Conservation (phyloP, 1,140 invertebrate genomes). For the Batillaria attramentaria region DNA sequence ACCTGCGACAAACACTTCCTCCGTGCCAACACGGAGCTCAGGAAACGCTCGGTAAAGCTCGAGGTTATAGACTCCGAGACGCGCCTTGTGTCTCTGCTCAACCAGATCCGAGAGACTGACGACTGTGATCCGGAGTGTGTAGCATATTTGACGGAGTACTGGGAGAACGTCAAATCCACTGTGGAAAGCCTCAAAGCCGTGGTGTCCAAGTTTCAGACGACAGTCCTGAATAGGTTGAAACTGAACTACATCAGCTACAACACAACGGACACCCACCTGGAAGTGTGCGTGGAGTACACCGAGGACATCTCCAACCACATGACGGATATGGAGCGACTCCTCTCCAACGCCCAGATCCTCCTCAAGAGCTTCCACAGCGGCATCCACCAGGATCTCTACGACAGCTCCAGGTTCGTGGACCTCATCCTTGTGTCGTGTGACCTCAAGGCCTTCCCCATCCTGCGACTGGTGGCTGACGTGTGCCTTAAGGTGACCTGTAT, state of each 20-base stretch:
- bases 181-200: constrained; percentile 51
- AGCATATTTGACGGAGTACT: constrained; percentile 60
- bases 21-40: constrained; percentile 60
- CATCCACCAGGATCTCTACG: constrained; percentile 62
- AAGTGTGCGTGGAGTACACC: constrained; percentile 60
- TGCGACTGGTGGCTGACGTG: constrained; percentile 63
- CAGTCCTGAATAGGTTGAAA: constrained; percentile 61
- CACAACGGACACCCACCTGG: constrained; percentile 52
- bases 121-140: constrained; percentile 50
- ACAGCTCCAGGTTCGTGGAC: constrained; percentile 56
- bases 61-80: constrained; percentile 63
- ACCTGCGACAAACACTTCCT: constrained; percentile 59
- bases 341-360: constrained; percentile 54
- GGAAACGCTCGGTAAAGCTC: constrained; percentile 55
- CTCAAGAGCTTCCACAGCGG: constrained; percentile 59
- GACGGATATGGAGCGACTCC: constrained; percentile 48
- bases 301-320: constrained; percentile 59
- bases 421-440: constrained; percentile 62
- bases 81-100: constrained; percentile 58
- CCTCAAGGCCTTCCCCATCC: constrained; percentile 66
- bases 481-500: constrained; percentile 55
- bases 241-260: constrained; percentile 61
- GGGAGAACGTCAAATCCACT: constrained; percentile 61
- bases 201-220: constrained; percentile 58
- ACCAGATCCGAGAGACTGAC: constrained; percentile 54